phyloP scores from a whole-genome alignment of 2,113 vertebrate species.

The Helogale parvula region DNA sequence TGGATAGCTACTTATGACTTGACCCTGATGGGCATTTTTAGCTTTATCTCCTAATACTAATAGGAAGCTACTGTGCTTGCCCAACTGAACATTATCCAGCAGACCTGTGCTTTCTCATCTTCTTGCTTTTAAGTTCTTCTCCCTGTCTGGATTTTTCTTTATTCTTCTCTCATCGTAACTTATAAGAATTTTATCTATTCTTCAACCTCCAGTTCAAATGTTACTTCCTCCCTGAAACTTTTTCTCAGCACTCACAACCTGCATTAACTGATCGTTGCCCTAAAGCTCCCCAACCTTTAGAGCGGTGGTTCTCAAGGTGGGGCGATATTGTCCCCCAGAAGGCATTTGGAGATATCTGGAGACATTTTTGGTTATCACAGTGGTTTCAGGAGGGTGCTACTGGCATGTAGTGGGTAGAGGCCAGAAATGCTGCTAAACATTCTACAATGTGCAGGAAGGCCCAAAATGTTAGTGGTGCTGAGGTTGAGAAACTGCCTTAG shows the following conservation, averaged over 20 bases:
- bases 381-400: background rate
- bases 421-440: background rate
- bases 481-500: background rate
- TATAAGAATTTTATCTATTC: background rate
- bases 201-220: slow-evolving; percentile 18
- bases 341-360: slow-evolving; percentile 1
- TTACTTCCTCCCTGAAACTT: background rate
- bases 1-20: background rate
- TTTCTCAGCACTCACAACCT: background rate
- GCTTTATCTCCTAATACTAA: background rate
- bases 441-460: background rate
- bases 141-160: background rate
- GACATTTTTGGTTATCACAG: background rate
- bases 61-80: background rate
- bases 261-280: background rate
- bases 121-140: background rate
- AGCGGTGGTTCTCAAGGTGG: background rate
- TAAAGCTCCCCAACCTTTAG: background rate
- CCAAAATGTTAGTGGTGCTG: background rate
- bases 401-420: background rate
- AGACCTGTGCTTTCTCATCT: slow-evolving; percentile 1
- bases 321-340: background rate
- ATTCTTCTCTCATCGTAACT: background rate
- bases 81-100: background rate
- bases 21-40: background rate